phyloP scores from a whole-genome alignment of 2,888 invertebrate species.

The Hyles lineata region DNA sequence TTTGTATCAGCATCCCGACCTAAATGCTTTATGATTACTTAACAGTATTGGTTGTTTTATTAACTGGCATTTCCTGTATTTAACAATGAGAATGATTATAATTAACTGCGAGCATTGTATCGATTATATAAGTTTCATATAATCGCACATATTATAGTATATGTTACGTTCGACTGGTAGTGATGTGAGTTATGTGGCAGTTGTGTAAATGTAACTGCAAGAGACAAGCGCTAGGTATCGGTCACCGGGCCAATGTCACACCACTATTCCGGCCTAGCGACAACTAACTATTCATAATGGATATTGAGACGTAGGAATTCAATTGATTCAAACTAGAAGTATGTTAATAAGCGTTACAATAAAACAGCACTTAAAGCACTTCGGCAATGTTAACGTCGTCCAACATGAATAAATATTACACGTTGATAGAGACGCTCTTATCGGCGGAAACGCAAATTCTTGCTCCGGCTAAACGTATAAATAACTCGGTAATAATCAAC shows the following conservation, averaged over 20 bases:
- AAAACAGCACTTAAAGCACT: neutral
- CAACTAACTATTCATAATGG: conserved; percentile 2
- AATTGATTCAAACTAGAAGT: neutral
- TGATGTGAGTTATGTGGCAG: conserved; percentile 39
- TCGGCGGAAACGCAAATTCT: conserved; percentile 23
- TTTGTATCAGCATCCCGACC: conserved; percentile 12
- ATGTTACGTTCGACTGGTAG: neutral
- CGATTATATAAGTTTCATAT: conserved; percentile 38
- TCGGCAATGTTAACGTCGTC: neutral
- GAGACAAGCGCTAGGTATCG: conserved; percentile 54
- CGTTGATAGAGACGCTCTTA: conserved; percentile 13
- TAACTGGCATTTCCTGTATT: conserved; percentile 40
- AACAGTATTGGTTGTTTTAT: conserved; percentile 35
- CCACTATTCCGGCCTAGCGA: conserved; percentile 40
- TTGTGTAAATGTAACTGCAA: conserved; percentile 58
- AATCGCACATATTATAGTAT: conserved; percentile 25
- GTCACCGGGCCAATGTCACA: conserved; percentile 75
- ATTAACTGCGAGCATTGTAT: conserved; percentile 35
- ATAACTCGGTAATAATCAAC: conserved; percentile 11
- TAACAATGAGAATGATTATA: conserved; percentile 32
- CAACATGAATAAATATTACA: neutral
- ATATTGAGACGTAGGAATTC: neutral
- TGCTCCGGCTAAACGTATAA: conserved; percentile 11
- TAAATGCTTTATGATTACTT: conserved; percentile 32
- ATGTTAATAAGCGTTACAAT: neutral